Conservation (phyloP, 2,797 vertebrate genomes). For the Cossypha heuglini region DNA sequence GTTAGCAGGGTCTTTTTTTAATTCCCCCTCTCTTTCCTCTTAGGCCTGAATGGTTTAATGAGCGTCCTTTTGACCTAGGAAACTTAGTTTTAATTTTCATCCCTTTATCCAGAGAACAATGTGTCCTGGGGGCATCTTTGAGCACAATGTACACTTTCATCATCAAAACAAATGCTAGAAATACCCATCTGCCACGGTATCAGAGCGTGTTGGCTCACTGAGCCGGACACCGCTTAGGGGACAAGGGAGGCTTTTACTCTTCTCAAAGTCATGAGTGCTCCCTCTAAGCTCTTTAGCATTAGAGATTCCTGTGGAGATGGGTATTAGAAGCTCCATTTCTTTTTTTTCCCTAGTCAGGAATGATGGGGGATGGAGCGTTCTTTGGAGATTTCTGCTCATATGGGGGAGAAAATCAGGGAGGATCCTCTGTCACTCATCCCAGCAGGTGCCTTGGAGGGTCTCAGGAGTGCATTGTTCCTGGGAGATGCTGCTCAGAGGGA, state of each 20-base stretch:
- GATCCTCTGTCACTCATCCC: background rate
- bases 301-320: background rate
- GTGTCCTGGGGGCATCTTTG: constrained; percentile 67
- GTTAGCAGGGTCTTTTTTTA: background rate
- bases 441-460: background rate
- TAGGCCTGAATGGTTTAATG: constrained; percentile 3
- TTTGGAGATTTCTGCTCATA: background rate
- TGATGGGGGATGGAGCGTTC: background rate
- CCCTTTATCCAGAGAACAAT: constrained; percentile 52
- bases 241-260: constrained; percentile 54
- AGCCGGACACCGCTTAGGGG: constrained; percentile 52
- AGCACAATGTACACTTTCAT: constrained; percentile 63
- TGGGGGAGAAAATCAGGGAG: background rate
- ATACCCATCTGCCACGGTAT: constrained; percentile 58
- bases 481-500: background rate
- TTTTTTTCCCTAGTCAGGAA: background rate
- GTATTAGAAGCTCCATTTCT: constrained; percentile 8
- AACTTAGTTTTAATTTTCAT: constrained; percentile 61
- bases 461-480: rapidly evolving
- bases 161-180: constrained; percentile 64
- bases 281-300: constrained; percentile 51
- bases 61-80: constrained; percentile 57
- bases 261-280: constrained; percentile 49
- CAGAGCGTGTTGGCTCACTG: constrained; percentile 59
- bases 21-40: background rate